Percentiles rank a stretch among this genome's conserved stretches.
These are phyloP conservation scores for Scyliorhinus canicula DNA, from an alignment of 2,797 vertebrate genomes.

Conservation along the genomic window DNA sequence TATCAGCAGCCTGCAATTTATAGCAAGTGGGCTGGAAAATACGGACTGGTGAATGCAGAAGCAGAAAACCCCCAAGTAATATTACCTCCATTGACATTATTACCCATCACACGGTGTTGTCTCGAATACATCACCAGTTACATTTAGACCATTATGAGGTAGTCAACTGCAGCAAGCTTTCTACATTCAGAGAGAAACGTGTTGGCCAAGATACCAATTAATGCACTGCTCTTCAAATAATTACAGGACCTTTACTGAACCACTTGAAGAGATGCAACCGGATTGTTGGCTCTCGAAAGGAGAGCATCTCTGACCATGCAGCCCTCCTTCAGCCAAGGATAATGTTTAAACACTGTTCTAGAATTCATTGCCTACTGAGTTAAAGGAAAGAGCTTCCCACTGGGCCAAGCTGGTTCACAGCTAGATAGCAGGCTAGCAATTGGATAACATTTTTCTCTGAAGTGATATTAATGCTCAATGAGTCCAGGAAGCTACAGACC, in stretches of 20 bases:
- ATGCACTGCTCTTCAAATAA: neutral
- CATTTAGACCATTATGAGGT: neutral
- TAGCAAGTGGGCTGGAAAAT: neutral
- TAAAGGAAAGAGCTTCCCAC: neutral
- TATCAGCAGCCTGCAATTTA: neutral
- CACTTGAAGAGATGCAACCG: neutral
- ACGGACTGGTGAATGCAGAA: neutral
- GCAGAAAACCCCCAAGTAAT: neutral
- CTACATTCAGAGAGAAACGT: neutral
- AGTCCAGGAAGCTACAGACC: neutral
- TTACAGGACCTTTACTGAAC: neutral
- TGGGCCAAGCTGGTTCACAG: neutral
- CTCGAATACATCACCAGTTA: neutral
- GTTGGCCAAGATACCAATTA: neutral
- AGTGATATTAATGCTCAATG: slow-evolving; percentile 5
- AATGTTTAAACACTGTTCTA: neutral
- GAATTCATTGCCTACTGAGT: neutral
- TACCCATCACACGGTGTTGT: neutral
- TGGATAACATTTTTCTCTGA: neutral
- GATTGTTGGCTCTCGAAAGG: neutral
- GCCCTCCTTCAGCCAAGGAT: neutral
- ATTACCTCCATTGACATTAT: neutral
- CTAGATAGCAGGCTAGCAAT: neutral
- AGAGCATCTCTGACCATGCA: neutral
- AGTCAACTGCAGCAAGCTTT: neutral